Percentiles rank a stretch among this genome's conserved stretches.
These are phyloP conservation scores for Leptonema lineaticorne DNA, from an alignment of 1,140 invertebrate genomes.

Conservation along the genomic window DNA sequence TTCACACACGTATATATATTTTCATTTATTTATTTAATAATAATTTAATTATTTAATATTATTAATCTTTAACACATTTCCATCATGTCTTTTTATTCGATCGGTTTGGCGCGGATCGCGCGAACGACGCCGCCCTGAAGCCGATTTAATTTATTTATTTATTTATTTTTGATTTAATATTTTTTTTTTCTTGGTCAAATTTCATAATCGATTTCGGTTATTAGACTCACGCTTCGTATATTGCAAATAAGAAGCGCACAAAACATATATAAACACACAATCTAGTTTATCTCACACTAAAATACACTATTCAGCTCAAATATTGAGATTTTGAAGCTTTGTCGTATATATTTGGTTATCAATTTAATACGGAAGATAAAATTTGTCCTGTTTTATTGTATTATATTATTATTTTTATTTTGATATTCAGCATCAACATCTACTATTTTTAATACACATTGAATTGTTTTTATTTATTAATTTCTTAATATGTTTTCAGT, in stretches of 20 bases:
- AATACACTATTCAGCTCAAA: neutral
- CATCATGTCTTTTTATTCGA: too few relatives aligned
- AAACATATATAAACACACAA: too few relatives aligned
- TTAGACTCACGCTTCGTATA: too few relatives aligned
- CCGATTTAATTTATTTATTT: conserved; percentile 11
- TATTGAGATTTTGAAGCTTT: neutral
- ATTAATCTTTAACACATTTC: too few relatives aligned
- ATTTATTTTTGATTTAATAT: conserved; percentile 1
- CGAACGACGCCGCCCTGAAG: too few relatives aligned
- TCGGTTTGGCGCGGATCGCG: too few relatives aligned
- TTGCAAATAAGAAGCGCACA: too few relatives aligned
- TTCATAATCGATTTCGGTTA: neutral
- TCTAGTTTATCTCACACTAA: conserved; percentile 6
- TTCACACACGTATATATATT: neutral
- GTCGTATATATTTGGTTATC: neutral
- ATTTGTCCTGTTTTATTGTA: too few relatives aligned
- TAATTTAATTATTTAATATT: too few relatives aligned
- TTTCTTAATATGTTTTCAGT: too few relatives aligned
- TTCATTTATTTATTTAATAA: conserved; percentile 14
- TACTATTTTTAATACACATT: conserved; percentile 10
- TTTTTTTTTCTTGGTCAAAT: conserved; percentile 3
- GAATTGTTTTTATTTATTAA: neutral
- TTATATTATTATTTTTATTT: neutral
- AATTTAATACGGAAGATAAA: conserved; percentile 8
- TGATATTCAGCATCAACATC: conserved; percentile 15